Evolutionary conservation across 2,888 invertebrate genomes (phyloP).

Genomic region (Agrotis ipsilon): DNA sequence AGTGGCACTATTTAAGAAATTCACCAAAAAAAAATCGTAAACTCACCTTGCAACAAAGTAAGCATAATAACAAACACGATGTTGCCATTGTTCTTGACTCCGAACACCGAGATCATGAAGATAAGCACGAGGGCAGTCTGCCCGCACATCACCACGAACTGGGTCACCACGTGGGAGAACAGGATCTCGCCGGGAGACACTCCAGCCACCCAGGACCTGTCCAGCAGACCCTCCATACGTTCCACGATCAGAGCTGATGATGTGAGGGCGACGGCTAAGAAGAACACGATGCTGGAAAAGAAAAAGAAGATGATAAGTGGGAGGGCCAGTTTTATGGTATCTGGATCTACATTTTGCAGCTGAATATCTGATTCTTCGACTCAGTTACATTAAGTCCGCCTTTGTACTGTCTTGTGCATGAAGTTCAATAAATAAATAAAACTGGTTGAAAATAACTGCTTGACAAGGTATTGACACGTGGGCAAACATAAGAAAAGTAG

Average conservation of each 20-base stretch:
- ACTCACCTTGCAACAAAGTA: conserved; percentile 95
- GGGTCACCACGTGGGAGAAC: conserved; percentile 98
- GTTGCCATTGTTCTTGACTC: conserved; percentile 97
- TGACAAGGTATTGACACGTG: no score
- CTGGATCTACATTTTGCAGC: background rate
- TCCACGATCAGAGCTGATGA: conserved; percentile 98
- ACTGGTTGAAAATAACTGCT: no score
- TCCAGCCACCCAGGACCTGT: conserved; percentile 98
- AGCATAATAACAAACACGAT: conserved; percentile 96
- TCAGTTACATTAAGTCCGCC: no score
- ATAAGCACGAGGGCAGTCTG: conserved; percentile 97
- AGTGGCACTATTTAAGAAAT: no score
- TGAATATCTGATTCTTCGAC: no score
- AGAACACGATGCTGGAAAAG: conserved; percentile 96
- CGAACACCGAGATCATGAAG: conserved; percentile 97
- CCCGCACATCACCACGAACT: conserved; percentile 98
- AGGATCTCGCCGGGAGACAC: conserved; percentile 97
- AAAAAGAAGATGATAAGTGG: conserved; percentile 18
- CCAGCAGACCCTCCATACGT: conserved; percentile 97
- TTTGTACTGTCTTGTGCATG: no score
- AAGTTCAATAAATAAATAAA: no score
- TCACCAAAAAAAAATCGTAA: background rate
- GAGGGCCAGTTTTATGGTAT: background rate
- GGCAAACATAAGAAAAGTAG: no score
- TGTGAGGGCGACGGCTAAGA: conserved; percentile 98